Evolutionary conservation across 2,797 vertebrate species (phyloP).

Genomic region (Cirrhinus mrigala): DNA sequence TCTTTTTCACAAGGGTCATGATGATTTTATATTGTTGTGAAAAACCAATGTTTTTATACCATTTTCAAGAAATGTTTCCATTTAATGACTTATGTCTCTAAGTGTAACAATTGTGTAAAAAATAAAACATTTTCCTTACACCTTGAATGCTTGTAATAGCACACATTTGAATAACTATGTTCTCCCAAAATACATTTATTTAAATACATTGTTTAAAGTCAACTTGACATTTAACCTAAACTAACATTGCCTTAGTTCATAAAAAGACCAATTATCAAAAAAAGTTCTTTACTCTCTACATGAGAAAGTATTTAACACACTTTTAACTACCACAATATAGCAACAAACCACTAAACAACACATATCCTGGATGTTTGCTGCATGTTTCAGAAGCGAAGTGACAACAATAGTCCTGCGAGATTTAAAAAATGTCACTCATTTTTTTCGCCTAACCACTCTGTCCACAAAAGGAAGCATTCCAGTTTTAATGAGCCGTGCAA

Average conservation of each 20-base stretch:
- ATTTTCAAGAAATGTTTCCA: neutral
- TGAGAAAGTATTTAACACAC: neutral
- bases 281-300: neutral
- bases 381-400: conserved; percentile 7
- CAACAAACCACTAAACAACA: neutral
- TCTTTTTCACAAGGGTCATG: neutral
- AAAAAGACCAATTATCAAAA: neutral
- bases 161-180: neutral
- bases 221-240: neutral
- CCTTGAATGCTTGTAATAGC: neutral
- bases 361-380: conserved; percentile 5
- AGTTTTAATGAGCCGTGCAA: conserved; percentile 14
- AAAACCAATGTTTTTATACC: neutral
- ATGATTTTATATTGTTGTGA: neutral
- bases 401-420: neutral
- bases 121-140: neutral
- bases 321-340: neutral
- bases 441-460: conserved; percentile 13
- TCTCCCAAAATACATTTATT: neutral
- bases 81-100: neutral
- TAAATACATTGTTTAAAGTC: neutral
- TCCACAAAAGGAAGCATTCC: neutral
- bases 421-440: conserved; percentile 12
- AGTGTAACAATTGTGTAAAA: neutral
- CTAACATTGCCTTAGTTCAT: neutral